Evolutionary conservation across 1,140 invertebrate genomes (phyloP).

Genomic region (Microvelia longipes): DNA sequence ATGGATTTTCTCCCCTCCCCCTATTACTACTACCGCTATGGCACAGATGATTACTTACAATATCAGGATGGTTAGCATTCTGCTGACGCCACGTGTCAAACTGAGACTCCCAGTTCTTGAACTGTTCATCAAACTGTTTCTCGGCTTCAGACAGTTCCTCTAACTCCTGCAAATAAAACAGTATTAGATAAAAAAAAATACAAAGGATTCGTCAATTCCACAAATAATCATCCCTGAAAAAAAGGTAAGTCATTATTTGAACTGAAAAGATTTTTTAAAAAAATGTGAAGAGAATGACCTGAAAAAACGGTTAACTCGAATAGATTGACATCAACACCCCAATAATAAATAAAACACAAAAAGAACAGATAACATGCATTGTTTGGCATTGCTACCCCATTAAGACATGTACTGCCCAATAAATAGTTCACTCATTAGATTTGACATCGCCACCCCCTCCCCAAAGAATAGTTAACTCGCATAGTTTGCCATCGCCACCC

Average conservation of each 20-base stretch:
- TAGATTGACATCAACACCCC: background rate
- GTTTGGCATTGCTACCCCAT: background rate
- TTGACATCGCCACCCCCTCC: too few species aligned
- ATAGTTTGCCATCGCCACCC: too few species aligned
- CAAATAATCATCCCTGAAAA: too few species aligned
- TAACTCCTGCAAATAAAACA: slow-evolving; percentile 18
- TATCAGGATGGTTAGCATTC: slow-evolving; percentile 71
- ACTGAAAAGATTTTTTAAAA: background rate
- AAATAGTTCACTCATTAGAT: too few species aligned
- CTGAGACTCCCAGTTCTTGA: slow-evolving; percentile 68
- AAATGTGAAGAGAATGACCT: background rate
- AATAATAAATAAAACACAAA: background rate
- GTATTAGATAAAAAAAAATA: background rate
- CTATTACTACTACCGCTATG: too few species aligned
- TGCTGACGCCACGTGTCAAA: slow-evolving; percentile 71
- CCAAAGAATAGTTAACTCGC: too few species aligned
- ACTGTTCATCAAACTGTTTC: slow-evolving; percentile 61
- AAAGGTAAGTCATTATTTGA: background rate
- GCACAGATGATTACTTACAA: slow-evolving; percentile 34
- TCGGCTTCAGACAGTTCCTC: slow-evolving; percentile 48
- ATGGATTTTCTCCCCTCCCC: too few species aligned
- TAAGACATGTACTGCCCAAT: too few species aligned
- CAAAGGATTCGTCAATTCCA: background rate
- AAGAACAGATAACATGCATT: background rate
- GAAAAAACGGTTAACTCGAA: background rate